Evolutionary conservation across 2,797 vertebrate species (phyloP).

Genomic region (Apogon hyalosoma): DNA sequence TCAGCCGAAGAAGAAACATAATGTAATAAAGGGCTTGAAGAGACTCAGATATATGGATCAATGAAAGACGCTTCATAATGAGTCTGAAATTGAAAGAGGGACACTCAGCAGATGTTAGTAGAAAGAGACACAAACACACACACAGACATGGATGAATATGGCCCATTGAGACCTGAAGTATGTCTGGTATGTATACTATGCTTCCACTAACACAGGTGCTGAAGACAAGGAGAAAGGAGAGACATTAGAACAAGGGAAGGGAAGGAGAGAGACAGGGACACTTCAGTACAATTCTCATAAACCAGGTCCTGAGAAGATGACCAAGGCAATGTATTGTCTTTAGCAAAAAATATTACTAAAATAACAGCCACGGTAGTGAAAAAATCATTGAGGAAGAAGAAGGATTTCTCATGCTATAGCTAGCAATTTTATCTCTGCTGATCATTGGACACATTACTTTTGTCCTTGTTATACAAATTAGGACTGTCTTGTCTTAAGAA

Average conservation of each 20-base stretch:
- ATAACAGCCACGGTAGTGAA: background rate
- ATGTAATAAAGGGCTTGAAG: background rate
- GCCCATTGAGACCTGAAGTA: conserved; percentile 81
- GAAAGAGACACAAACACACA: conserved; percentile 43
- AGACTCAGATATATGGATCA: conserved; percentile 12
- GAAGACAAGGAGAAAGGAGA: conserved; percentile 44
- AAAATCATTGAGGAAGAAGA: background rate
- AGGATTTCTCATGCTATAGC: background rate
- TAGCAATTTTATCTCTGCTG: background rate
- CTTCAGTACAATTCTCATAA: conserved; percentile 28
- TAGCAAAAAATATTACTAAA: conserved; percentile 22
- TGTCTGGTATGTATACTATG: conserved; percentile 84
- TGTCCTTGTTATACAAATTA: background rate
- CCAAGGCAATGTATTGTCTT: background rate
- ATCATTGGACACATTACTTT: background rate
- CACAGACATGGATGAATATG: conserved; percentile 75
- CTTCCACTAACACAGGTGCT: conserved; percentile 85
- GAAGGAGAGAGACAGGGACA: conserved; percentile 40
- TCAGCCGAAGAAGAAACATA: background rate
- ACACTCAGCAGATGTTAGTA: conserved; percentile 55
- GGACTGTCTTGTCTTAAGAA: background rate
- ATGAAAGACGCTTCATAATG: conserved; percentile 19
- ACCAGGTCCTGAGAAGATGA: conserved; percentile 51
- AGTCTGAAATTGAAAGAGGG: conserved; percentile 12
- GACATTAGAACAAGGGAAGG: conserved; percentile 25